phyloP scores from a whole-genome alignment of 2,888 invertebrate genomes.

The Dinocampus coccinellae region DNA sequence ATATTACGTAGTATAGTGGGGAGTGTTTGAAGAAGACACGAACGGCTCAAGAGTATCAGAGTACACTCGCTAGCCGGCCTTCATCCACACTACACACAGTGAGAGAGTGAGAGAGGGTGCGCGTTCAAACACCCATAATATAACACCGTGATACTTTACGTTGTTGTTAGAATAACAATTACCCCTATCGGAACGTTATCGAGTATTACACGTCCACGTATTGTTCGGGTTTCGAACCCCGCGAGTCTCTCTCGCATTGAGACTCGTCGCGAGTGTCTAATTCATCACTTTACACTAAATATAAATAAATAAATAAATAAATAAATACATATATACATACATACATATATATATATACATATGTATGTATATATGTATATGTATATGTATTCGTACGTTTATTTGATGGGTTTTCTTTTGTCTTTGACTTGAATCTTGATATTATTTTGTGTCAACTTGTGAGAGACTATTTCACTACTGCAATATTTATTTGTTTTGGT shows the following conservation, averaged over 20 bases:
- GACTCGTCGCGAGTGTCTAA: conserved; percentile 23
- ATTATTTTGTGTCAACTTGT: too few species aligned
- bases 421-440: too few species aligned
- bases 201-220: conserved; percentile 46
- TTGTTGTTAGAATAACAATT: conserved; percentile 54
- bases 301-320: neutral
- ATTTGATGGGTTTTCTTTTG: neutral
- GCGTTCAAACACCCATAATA: conserved; percentile 52
- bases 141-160: conserved; percentile 44
- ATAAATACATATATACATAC: neutral
- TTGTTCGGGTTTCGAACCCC: conserved; percentile 44
- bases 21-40: conserved; percentile 67
- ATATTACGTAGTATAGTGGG: conserved; percentile 48
- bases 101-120: conserved; percentile 51
- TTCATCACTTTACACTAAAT: neutral
- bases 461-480: too few species aligned
- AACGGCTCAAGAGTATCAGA: conserved; percentile 65
- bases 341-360: neutral
- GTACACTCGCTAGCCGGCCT: conserved; percentile 68
- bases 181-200: conserved; percentile 51
- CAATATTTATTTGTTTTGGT: too few species aligned
- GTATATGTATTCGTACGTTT: neutral
- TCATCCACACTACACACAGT: conserved; percentile 65
- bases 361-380: neutral
- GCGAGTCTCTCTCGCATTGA: conserved; percentile 29